Evolutionary conservation across 2,888 invertebrate species (phyloP).

Genomic region (Embidobia sp.): DNA sequence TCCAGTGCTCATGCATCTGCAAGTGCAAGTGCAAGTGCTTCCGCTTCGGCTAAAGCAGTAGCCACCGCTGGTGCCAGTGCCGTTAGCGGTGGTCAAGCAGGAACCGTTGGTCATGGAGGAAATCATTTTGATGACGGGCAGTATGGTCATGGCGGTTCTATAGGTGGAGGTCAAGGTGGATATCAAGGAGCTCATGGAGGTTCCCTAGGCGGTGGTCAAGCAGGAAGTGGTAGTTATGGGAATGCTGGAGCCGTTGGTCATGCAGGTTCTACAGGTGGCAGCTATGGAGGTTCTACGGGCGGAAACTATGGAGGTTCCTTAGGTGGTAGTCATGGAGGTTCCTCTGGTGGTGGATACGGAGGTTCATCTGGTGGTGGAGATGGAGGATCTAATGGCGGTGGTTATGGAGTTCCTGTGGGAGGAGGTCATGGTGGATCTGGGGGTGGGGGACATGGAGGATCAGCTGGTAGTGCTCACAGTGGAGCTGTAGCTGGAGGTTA

Average conservation of each 20-base stretch:
- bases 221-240: too few relatives aligned
- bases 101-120: constrained; percentile 1
- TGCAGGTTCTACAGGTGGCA: too few relatives aligned
- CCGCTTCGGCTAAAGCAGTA: constrained; percentile 16
- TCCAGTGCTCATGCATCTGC: constrained; percentile 75
- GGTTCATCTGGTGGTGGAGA: constrained; percentile 6
- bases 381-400: constrained; percentile 9
- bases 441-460: constrained; percentile 1
- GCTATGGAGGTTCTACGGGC: neutral
- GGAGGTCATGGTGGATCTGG: constrained; percentile 15
- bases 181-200: too few relatives aligned
- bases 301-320: constrained; percentile 5
- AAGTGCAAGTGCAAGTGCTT: constrained; percentile 70
- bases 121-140: too few relatives aligned
- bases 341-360: neutral
- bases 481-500: neutral
- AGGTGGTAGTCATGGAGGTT: constrained; percentile 6
- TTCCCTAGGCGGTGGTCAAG: too few relatives aligned
- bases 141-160: too few relatives aligned
- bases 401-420: constrained; percentile 10
- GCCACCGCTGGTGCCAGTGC: constrained; percentile 29
- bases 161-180: too few relatives aligned
- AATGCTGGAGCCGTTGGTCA: too few relatives aligned
- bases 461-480: neutral
- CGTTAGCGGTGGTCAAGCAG: constrained; percentile 1